Percentiles rank a stretch among this genome's conserved stretches.
Evolutionary conservation across 1,140 invertebrate genomes (phyloP).

Genomic region (Scaptodrosophila lebanonensis): DNA sequence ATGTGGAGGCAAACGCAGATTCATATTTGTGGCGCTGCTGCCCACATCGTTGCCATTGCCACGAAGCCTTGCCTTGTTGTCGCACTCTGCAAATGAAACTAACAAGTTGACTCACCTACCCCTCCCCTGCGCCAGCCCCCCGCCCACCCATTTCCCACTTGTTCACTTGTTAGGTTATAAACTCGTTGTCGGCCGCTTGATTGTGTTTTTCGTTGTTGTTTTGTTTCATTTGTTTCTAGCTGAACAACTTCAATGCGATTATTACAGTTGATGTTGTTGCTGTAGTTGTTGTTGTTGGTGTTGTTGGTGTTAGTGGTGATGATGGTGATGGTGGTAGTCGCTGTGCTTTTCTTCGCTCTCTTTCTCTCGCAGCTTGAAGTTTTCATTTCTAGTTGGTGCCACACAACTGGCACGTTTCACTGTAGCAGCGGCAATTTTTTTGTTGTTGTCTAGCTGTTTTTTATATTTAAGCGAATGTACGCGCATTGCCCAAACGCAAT

Average conservation of each 20-base stretch:
- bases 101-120: not conserved
- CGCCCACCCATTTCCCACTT: not conserved
- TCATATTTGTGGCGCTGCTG: constrained; percentile 8
- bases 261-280: constrained; percentile 27
- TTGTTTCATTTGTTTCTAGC: constrained; percentile 56
- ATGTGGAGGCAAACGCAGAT: no score
- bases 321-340: constrained; percentile 11
- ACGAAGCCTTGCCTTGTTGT: constrained; percentile 21
- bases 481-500: constrained; percentile 49
- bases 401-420: constrained; percentile 52
- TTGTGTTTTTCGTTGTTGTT: no score
- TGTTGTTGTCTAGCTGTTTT: constrained; percentile 63
- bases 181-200: constrained; percentile 43
- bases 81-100: constrained; percentile 21
- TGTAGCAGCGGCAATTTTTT: constrained; percentile 37
- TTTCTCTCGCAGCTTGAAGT: constrained; percentile 3
- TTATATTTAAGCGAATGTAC: constrained; percentile 58
- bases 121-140: not conserved
- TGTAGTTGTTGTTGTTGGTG: constrained; percentile 13
- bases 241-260: constrained; percentile 50
- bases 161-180: constrained; percentile 1
- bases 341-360: constrained; percentile 2
- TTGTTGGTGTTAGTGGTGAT: constrained; percentile 1
- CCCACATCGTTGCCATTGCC: constrained; percentile 29
- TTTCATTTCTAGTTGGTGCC: constrained; percentile 27